Evolutionary conservation across 1,140 invertebrate species (phyloP).

Genomic region (Zaprionus inermis): DNA sequence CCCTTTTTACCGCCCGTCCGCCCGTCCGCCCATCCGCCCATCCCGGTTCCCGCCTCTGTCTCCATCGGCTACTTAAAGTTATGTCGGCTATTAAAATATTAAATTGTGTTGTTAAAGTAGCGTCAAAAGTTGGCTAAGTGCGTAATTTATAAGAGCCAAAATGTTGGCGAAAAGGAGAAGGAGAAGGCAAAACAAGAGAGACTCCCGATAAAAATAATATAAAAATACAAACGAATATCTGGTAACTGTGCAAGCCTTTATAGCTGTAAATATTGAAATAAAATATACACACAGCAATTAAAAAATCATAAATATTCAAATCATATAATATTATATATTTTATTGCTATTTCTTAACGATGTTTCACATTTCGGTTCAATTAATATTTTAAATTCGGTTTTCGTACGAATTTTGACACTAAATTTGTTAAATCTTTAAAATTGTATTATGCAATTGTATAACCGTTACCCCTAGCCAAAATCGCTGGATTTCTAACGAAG

Average conservation of each 20-base stretch:
- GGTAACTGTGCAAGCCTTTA: background rate
- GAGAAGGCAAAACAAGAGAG: background rate
- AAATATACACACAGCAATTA: background rate
- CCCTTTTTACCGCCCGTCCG: background rate
- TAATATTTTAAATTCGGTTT: no score
- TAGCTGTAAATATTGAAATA: background rate
- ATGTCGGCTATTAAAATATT: constrained; percentile 62
- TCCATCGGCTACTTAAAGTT: constrained; percentile 27
- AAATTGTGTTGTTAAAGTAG: constrained; percentile 47
- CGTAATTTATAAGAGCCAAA: constrained; percentile 43
- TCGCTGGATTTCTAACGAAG: background rate
- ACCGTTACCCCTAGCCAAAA: no score
- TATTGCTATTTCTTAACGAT: no score
- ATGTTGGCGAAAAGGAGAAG: constrained; percentile 1
- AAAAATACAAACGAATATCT: background rate
- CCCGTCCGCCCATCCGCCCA: background rate
- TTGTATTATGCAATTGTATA: no score
- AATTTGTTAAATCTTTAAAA: no score
- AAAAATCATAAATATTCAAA: background rate
- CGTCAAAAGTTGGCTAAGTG: constrained; percentile 31
- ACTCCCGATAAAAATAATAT: background rate
- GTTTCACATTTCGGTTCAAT: no score
- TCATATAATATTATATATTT: no score
- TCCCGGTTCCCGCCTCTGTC: background rate
- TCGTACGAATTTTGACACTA: no score